Percentiles rank a stretch among this genome's conserved stretches.
phyloP scores from a whole-genome alignment of 2,113 vertebrate genomes.

The Ancistrus triradiatus region DNA sequence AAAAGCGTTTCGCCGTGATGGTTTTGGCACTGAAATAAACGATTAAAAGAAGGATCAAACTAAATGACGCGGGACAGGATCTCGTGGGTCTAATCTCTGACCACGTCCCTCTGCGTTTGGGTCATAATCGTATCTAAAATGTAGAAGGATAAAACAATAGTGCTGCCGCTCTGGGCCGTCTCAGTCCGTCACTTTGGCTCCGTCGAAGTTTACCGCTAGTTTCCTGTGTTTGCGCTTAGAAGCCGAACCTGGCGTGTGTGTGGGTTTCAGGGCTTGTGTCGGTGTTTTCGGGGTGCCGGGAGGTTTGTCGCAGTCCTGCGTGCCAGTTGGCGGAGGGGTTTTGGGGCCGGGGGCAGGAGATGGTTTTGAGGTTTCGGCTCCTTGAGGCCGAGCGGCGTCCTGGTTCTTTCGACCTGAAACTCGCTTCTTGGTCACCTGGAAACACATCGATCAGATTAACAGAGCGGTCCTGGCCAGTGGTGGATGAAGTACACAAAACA shows the following conservation, averaged over 20 bases:
- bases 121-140: conserved; percentile 16
- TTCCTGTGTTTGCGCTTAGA: conserved; percentile 88
- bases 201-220: conserved; percentile 91
- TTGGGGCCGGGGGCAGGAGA: conserved; percentile 49
- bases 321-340: conserved; percentile 45
- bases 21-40: conserved; percentile 5
- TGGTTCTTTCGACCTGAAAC: conserved; percentile 81
- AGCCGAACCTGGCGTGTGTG: conserved; percentile 72
- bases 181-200: conserved; percentile 85
- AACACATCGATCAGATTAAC: no score
- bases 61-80: no score
- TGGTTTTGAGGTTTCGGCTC: conserved; percentile 47
- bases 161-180: not conserved
- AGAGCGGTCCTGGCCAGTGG: no score
- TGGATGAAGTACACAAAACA: no score
- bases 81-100: no score
- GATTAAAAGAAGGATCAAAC: conserved; percentile 30
- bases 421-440: conserved; percentile 98
- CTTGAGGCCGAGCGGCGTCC: conserved; percentile 65
- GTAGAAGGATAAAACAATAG: not conserved
- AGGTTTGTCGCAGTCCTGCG: conserved; percentile 51
- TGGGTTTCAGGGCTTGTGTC: conserved; percentile 51
- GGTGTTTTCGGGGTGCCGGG: conserved; percentile 61
- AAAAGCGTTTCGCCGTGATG: conserved; percentile 19
- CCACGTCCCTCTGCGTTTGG: not conserved